Evolutionary conservation across 2,888 invertebrate genomes (phyloP), one percentile per base, ranked within the genome.

Genomic region (Caenorhabditis angaria): DNA sequence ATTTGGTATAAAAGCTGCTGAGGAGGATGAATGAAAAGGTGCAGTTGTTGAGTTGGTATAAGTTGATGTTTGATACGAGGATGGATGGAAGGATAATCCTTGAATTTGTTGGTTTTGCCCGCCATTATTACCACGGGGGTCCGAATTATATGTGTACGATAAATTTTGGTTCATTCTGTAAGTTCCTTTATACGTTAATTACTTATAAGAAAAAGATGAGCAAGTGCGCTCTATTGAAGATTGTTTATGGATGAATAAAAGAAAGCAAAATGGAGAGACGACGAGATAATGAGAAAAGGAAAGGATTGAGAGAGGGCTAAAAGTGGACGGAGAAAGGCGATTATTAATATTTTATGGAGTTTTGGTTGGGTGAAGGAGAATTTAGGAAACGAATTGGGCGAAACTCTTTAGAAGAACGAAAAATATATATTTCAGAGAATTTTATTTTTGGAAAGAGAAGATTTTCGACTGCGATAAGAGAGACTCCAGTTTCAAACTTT

Each of bases 101-200:
- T 75, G 70, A 3, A 75, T 50, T 29, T 72, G 72, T 22, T 76
- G 73, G 51, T 70, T 70, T 63, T 81, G 81, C 20, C 56, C 61
- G 27, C 58, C 55, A 28, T 51, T 65, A 53, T 69, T 70, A 14
- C 62, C 56, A 2, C 81, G 70, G 48, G 78, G 81, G 58, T 78
- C 78, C 51, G 74, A 61, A 51, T 24, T 68, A 54, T 79, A 81
- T 24, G 76, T 63, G 55, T 81, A 81, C 54, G 65, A 62, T 27
- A 80, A 29, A 53, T 74, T 77, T 32, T 78, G 81, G 64, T 81
- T 77, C 81, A 81, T 81, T 60, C 35, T 54, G 50, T 8, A 41
- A 41, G 18, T 41, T n/a, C 24, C 24, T 3, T 50, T 50, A 20
- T 50, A 8, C 6, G 6, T 48, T 48, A 20, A n/a, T n/a, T n/a